A percentile compares a stretch with the other conserved stretches of the same genome.
Conservation (phyloP, 2,797 vertebrate species). For the Carduelis carduelis region DNA sequence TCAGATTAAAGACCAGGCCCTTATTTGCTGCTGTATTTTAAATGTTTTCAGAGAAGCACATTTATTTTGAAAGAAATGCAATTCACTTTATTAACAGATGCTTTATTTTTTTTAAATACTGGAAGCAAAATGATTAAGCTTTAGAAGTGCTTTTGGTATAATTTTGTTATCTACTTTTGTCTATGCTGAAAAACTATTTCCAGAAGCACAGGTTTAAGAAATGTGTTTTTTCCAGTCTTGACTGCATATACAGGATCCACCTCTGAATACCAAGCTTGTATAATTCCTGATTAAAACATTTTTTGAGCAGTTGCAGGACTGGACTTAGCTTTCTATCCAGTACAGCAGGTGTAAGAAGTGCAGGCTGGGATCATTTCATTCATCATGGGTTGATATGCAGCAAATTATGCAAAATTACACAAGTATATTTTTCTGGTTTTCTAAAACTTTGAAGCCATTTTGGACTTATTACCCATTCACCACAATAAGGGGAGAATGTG, state of each 20-base stretch:
- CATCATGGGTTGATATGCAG: background rate
- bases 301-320: background rate
- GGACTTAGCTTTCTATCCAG: background rate
- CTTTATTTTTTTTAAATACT: background rate
- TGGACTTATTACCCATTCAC: background rate
- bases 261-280: background rate
- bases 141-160: background rate
- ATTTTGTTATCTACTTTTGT: background rate
- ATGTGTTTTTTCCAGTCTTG: background rate
- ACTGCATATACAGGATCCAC: background rate
- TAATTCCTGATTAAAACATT: background rate
- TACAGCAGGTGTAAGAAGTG: background rate
- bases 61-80: slow-evolving; percentile 35
- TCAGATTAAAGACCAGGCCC: background rate
- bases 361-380: background rate
- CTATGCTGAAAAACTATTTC: background rate
- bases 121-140: background rate
- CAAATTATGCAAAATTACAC: slow-evolving; percentile 10
- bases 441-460: slow-evolving; percentile 43
- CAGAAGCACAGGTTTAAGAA: background rate
- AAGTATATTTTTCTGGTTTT: slow-evolving; percentile 7
- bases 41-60: slow-evolving; percentile 36
- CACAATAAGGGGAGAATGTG: background rate
- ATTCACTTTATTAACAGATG: slow-evolving; percentile 9
- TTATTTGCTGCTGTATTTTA: background rate